Evolutionary conservation across 1,140 invertebrate species (phyloP).

Genomic region (Leptestheria dahalacensis): DNA sequence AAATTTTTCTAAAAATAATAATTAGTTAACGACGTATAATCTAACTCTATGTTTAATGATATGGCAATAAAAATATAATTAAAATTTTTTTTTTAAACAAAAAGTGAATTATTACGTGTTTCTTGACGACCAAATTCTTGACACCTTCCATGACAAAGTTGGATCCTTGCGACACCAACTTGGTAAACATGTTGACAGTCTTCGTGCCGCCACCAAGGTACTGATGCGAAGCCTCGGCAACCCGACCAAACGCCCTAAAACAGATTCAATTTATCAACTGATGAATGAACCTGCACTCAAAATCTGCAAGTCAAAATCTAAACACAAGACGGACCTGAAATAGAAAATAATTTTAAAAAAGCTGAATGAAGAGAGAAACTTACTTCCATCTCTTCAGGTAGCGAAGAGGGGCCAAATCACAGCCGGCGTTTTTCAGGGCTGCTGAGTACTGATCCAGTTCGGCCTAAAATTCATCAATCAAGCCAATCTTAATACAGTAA

Average conservation of each 20-base stretch:
- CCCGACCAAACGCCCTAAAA: conserved; percentile 60
- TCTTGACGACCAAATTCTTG: conserved; percentile 95
- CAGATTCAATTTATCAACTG: conserved; percentile 17
- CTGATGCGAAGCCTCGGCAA: conserved; percentile 49
- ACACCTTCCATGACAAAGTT: conserved; percentile 99
- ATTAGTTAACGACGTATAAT: no score
- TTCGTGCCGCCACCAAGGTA: conserved; percentile 90
- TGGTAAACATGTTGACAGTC: conserved; percentile 96
- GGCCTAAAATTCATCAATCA: conserved; percentile 25
- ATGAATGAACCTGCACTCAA: neutral
- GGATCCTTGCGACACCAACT: conserved; percentile 89
- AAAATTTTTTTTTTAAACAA: no score
- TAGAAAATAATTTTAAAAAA: no score
- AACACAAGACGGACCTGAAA: conserved; percentile 20
- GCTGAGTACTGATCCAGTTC: conserved; percentile 69
- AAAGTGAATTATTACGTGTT: conserved; percentile 55
- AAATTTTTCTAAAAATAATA: no score
- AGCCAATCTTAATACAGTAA: neutral
- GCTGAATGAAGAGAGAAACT: conserved; percentile 25
- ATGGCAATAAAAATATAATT: no score
- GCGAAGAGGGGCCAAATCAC: conserved; percentile 61
- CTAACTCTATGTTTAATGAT: no score
- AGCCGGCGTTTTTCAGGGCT: conserved; percentile 61
- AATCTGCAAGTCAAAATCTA: conserved; percentile 9
- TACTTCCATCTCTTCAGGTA: conserved; percentile 85